These are phyloP conservation scores for Yponomeuta malinellus DNA, from an alignment of 2,888 invertebrate genomes.

Conservation along the genomic window DNA sequence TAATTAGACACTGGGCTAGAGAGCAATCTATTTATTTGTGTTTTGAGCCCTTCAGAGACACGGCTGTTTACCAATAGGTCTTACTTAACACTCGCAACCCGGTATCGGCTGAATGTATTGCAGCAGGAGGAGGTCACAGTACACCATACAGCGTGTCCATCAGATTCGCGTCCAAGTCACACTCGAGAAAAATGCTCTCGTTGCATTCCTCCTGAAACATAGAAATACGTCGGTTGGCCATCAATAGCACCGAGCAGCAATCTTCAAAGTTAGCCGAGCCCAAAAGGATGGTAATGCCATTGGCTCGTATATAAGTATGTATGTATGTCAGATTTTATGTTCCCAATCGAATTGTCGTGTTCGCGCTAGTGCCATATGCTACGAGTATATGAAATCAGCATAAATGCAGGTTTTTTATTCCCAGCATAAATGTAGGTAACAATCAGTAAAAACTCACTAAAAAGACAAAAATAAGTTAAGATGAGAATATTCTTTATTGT, in stretches of 20 bases:
- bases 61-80: neutral
- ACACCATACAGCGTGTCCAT: constrained; percentile 69
- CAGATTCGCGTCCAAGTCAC: constrained; percentile 61
- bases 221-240: neutral
- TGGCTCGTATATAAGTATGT: no score
- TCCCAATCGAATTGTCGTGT: no score
- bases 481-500: no score
- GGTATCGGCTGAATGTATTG: neutral
- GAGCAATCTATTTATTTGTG: neutral
- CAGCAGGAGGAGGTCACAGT: constrained; percentile 41
- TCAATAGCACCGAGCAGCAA: neutral
- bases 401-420: no score
- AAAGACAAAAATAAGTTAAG: no score
- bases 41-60: neutral
- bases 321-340: no score
- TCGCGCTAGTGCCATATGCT: no score
- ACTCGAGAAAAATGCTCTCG: constrained; percentile 67
- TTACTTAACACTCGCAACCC: no score
- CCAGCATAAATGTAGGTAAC: no score
- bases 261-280: neutral
- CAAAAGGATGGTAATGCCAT: no score
- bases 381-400: no score
- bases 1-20: neutral
- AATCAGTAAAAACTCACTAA: no score
- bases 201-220: constrained; percentile 57